Percentiles rank a stretch among this genome's conserved stretches.
These are phyloP conservation scores for Ceratosolen solmsi DNA, from an alignment of 1,140 invertebrate genomes.

Conservation along the genomic window DNA sequence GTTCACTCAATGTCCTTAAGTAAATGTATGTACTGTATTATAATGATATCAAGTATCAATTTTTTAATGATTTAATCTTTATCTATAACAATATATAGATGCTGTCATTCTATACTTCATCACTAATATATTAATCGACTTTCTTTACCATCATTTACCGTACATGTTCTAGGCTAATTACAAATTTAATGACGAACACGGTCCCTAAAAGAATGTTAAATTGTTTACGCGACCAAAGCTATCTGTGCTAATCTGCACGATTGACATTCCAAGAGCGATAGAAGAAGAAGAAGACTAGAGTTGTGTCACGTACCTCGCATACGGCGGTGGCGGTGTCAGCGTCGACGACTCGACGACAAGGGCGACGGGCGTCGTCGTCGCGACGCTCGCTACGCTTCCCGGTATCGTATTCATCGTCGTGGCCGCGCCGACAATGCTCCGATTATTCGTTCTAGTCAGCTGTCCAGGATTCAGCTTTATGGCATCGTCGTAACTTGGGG, in stretches of 20 bases:
- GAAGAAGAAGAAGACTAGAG: not conserved
- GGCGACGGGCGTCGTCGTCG: constrained; percentile 54
- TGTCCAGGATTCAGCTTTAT: constrained; percentile 80
- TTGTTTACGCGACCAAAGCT: not conserved
- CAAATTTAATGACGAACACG: not conserved
- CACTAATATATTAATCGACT: too few relatives aligned
- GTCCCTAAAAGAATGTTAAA: not conserved
- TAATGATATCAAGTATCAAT: too few relatives aligned
- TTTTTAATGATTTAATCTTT: too few relatives aligned
- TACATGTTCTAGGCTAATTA: too few relatives aligned
- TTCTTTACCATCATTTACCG: too few relatives aligned
- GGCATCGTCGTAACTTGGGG: constrained; percentile 83
- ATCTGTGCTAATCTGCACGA: not conserved
- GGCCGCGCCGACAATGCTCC: constrained; percentile 53
- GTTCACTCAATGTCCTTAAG: too few relatives aligned
- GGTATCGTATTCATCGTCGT: constrained; percentile 56
- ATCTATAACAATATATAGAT: too few relatives aligned
- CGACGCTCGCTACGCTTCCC: constrained; percentile 57
- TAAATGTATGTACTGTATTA: too few relatives aligned
- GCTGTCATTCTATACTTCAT: too few relatives aligned
- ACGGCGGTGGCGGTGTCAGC: constrained; percentile 66
- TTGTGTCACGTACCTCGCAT: constrained; percentile 63
- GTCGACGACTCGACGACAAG: constrained; percentile 58
- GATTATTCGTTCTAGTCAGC: constrained; percentile 60
- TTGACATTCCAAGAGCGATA: not conserved